Percentiles rank a stretch among this genome's conserved stretches.
These are phyloP conservation scores for Diprion similis DNA, from an alignment of 1,140 invertebrate species.

Conservation along the genomic window DNA sequence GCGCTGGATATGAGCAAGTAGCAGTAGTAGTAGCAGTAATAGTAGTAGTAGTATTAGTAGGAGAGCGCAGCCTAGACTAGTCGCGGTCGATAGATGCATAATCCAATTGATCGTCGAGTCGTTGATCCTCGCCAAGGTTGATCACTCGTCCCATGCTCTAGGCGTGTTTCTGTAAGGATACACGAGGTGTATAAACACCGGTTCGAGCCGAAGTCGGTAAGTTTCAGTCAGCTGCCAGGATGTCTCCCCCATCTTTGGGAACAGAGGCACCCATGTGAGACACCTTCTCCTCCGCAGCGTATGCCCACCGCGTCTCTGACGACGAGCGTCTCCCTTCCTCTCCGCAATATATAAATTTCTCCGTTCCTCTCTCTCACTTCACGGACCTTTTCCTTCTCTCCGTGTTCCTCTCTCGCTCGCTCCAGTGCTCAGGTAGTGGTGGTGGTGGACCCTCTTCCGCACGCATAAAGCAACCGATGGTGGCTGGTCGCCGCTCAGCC, in stretches of 20 bases:
- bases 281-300: slow-evolving; percentile 52
- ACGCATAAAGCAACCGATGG: slow-evolving; percentile 10
- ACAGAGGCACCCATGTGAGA: slow-evolving; percentile 62
- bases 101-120: neutral
- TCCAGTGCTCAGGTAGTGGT: slow-evolving; percentile 18
- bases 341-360: slow-evolving; percentile 36
- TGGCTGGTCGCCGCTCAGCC: slow-evolving; percentile 21
- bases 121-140: neutral
- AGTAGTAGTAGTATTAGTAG: too few species aligned
- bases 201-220: slow-evolving; percentile 63
- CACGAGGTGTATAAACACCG: slow-evolving; percentile 36
- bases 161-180: slow-evolving; percentile 13
- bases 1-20: too few species aligned
- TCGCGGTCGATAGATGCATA: neutral
- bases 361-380: too few species aligned
- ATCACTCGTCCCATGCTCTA: neutral
- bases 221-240: slow-evolving; percentile 63
- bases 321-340: slow-evolving; percentile 43
- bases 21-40: too few species aligned
- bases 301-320: too few species aligned
- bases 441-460: slow-evolving; percentile 6
- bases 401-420: neutral
- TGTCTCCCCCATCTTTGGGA: slow-evolving; percentile 61
- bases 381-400: slow-evolving; percentile 19
- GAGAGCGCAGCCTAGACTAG: too few species aligned